Conservation (phyloP, 2,888 invertebrate species). For the Parnassius apollo region DNA sequence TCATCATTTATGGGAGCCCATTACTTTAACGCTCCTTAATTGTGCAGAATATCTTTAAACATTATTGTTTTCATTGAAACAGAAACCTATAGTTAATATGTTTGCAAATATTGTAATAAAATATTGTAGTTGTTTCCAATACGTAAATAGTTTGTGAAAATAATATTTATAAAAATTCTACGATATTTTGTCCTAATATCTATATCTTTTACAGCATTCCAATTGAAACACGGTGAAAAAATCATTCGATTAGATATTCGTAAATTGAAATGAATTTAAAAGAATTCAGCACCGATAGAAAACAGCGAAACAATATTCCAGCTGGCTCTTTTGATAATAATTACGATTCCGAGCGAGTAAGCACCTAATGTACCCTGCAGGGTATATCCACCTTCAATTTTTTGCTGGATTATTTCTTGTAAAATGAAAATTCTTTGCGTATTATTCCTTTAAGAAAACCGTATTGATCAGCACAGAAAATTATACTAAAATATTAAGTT, state of each 20-base stretch:
- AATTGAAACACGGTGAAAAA: neutral
- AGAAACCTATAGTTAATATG: no score
- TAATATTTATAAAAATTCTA: no score
- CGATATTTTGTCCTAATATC: no score
- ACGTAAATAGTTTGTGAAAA: no score
- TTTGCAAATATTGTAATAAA: no score
- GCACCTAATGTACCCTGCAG: constrained; percentile 52
- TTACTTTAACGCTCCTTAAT: no score
- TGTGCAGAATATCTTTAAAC: no score
- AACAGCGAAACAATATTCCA: constrained; percentile 64
- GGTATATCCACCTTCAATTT: constrained; percentile 41
- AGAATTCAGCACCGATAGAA: constrained; percentile 48
- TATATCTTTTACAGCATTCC: neutral
- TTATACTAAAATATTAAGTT: no score
- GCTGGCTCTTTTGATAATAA: constrained; percentile 57
- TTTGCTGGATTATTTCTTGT: constrained; percentile 47
- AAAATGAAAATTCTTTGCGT: constrained; percentile 35
- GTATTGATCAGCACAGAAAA: no score
- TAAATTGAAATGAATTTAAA: constrained; percentile 18
- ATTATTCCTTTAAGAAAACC: neutral
- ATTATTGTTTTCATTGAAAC: no score
- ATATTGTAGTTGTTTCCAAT: no score
- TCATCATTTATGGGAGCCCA: no score
- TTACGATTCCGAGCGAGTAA: constrained; percentile 60
- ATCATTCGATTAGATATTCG: constrained; percentile 2